Evolutionary conservation across 2,888 invertebrate species (phyloP), one percentile per base, ranked within the genome.

Genomic region (Patella ulyssiponensis): DNA sequence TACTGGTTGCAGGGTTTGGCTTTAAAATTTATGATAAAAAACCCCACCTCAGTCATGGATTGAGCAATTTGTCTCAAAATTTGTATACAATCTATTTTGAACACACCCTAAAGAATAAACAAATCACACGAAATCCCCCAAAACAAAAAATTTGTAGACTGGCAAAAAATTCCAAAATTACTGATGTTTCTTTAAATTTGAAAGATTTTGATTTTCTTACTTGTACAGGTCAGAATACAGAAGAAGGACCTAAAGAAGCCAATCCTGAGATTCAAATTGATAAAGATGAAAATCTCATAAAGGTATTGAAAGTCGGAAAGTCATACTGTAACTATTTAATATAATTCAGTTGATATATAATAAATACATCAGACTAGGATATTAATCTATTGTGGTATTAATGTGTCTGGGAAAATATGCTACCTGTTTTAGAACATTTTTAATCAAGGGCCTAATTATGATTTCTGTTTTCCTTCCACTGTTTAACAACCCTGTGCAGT

Each of bases 211-310:
- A 51, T 27, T 17, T 3, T 64, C 20, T 15, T 56, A 54, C 69
- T 72, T 72, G 74, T 79, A 11, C 69, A 88, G 87, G 91, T 81
- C 81, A 86, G 72, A 80, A 79, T 20, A 54, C 84, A 23, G 88
- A 90, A 70, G 90, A 91, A 17, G 86, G 82, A 73, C 85, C 86
- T 93, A 89, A 88, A 77, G 87, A 84, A n/a, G 84, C 83, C 71
- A 85, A 86, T 58, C 84, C 85, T 56, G 90, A 89, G 71, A 81
- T 90, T 3, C 83, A 88, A 33, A 86, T 96, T 15, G 96, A 96
- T 86, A 92, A 95, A 83, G 96, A 96, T 90, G 94, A 95, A 71
- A 92, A 93, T 64, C 92, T 96, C 51, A 93, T 96, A 80, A 93
- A 94, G 81, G 97, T 96, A 44, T 44, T 44, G 44, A 44, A 44